phyloP scores from a whole-genome alignment of 2,888 invertebrate species.

The Drosophila rellima region DNA sequence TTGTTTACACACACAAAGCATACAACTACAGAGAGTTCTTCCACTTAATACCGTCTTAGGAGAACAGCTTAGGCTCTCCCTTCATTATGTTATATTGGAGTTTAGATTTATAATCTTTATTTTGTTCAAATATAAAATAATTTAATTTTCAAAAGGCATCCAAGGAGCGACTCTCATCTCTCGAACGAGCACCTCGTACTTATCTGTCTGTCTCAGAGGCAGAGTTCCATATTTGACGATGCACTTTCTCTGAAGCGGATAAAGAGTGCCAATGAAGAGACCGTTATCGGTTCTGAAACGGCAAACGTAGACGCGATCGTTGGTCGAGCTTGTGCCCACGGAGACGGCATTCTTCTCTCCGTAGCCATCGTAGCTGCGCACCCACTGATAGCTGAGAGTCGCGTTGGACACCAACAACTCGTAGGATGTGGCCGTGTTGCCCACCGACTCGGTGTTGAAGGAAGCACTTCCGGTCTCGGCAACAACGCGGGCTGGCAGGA shows the following conservation, averaged over 20 bases:
- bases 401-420: slow-evolving; percentile 40
- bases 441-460: slow-evolving; percentile 31
- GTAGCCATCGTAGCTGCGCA: slow-evolving; percentile 57
- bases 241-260: not conserved
- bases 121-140: not conserved
- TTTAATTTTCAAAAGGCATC: not conserved
- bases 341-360: slow-evolving; percentile 41
- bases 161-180: not conserved
- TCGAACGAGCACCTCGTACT: slow-evolving; percentile 17
- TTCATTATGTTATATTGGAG: not conserved
- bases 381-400: slow-evolving; percentile 48
- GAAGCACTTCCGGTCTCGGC: slow-evolving; percentile 44
- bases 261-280: slow-evolving; percentile 6
- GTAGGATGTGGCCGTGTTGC: slow-evolving; percentile 15
- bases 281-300: not conserved
- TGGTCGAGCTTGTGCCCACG: slow-evolving; percentile 44
- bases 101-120: not conserved
- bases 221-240: not conserved
- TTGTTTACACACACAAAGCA: no score
- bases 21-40: not conserved
- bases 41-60: not conserved
- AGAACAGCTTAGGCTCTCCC: not conserved
- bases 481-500: slow-evolving; percentile 56
- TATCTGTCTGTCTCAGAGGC: slow-evolving; percentile 9
- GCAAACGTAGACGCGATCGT: slow-evolving; percentile 56